Evolutionary conservation across 2,113 vertebrate species (phyloP), one percentile per base, ranked within the genome.

Genomic region (Anser brachyrhynchus): DNA sequence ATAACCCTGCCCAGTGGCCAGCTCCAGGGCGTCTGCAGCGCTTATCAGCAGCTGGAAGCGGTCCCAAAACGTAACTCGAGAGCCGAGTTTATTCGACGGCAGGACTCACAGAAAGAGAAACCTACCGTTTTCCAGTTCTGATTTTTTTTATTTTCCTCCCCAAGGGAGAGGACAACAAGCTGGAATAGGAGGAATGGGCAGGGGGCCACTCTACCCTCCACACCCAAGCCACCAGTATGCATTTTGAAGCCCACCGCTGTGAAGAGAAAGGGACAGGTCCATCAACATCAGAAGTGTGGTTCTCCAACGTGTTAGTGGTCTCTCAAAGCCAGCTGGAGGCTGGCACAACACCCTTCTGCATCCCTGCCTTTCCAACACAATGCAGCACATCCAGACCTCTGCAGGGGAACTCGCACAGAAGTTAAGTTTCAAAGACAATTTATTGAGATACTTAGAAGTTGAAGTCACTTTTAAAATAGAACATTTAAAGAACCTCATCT

Each of bases 1-100:
- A 14, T 23, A 57, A 37, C 26, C 33, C 57, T 26, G 82, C 85
- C 33, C 8, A 28, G 26, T 25, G 65, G 65, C 81, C 76, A 77
- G 39, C 66, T 69, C 81, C 73, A 73, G 44, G 51, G 39, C 0
- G 0, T 13, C 77, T 33, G 39, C 35, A 51, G 16, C 0, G 0
- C 66, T 78, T 25, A 91, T 28, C 84, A 78, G 65, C 1, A 0
- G 44, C 23, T 44, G 6, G 0, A 71, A 75, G 28, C 46, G 12
- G 15, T 28, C 77, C 61, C 92, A 84, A 87, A 87, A 94, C 51
- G 31, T 14, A 84, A 87, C 41, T 20, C 4, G 4, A 92, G 52
- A 78, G 33, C 44, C 22, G 22, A 78, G 31, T 8, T 67, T 49
- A 78, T 39, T 51, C 69, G 90, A 17, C 2, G 3, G 57, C 39